Evolutionary conservation across 2,888 invertebrate genomes (phyloP).

Genomic region (Caenorhabditis sinica): DNA sequence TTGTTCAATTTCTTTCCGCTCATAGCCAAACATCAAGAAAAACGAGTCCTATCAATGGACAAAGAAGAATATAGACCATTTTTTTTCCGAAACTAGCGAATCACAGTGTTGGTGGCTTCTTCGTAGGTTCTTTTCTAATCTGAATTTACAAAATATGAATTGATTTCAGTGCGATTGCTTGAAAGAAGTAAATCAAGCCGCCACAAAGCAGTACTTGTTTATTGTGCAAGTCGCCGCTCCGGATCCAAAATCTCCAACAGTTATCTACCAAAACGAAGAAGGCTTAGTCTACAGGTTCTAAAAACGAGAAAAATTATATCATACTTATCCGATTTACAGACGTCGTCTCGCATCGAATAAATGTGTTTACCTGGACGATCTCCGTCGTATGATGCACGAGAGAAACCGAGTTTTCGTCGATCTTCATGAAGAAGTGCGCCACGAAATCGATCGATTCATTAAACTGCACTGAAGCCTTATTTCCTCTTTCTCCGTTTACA

Average conservation of each 20-base stretch:
- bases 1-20: too few relatives aligned
- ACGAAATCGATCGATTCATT: conserved; percentile 58
- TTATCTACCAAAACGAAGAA: conserved; percentile 63
- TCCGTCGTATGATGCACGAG: conserved; percentile 58
- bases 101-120: conserved; percentile 50
- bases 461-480: conserved; percentile 26
- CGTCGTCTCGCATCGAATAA: conserved; percentile 63
- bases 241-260: conserved; percentile 19
- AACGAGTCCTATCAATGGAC: conserved; percentile 5
- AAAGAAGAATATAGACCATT: conserved; percentile 36
- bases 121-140: conserved; percentile 14
- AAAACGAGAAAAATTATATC: background rate
- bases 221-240: conserved; percentile 54
- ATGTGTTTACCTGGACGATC: conserved; percentile 63
- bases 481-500: background rate
- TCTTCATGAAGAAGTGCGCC: conserved; percentile 58
- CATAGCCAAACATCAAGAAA: too few relatives aligned
- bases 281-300: conserved; percentile 56
- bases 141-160: background rate
- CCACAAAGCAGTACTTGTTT: conserved; percentile 49
- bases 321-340: conserved; percentile 17
- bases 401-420: conserved; percentile 52
- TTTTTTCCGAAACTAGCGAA: conserved; percentile 39
- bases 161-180: conserved; percentile 59
- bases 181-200: conserved; percentile 43